A percentile compares a stretch with the other conserved stretches of the same genome.
Evolutionary conservation across 1,140 invertebrate species (phyloP).

Genomic region (Diorhabda elongata): DNA sequence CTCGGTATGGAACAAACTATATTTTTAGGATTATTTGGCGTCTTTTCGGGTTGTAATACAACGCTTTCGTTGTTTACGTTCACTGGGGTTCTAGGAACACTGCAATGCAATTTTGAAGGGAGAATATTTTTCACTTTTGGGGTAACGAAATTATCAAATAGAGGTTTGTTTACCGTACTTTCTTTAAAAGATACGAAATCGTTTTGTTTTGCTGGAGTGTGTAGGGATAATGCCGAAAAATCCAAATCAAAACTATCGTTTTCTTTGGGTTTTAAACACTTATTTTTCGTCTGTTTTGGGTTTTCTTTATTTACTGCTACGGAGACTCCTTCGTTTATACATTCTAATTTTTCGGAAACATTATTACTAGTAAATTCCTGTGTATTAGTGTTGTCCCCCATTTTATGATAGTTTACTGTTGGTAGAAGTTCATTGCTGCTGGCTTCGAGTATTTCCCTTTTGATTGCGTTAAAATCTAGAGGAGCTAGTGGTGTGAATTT

Average conservation of each 20-base stretch:
- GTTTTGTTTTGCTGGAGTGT: conserved; percentile 22
- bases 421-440: no score
- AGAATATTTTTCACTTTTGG: conserved; percentile 27
- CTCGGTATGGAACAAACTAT: conserved; percentile 13
- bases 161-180: neutral
- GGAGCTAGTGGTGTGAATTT: conserved; percentile 18
- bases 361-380: neutral
- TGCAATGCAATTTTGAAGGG: conserved; percentile 5
- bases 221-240: conserved; percentile 22
- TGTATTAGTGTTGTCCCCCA: neutral
- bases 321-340: neutral
- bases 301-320: neutral
- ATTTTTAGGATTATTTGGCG: conserved; percentile 1
- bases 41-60: conserved; percentile 5
- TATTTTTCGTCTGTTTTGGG: neutral
- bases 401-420: neutral
- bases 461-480: conserved; percentile 20
- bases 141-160: conserved; percentile 16
- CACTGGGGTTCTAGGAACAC: neutral
- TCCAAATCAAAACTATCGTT: conserved; percentile 30
- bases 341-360: conserved; percentile 11
- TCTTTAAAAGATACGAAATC: neutral
- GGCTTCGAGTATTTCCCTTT: conserved; percentile 14
- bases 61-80: neutral
- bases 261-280: conserved; percentile 5